Conservation (phyloP, 2,797 vertebrate species). For the Parauchenoglanis punctatus region DNA sequence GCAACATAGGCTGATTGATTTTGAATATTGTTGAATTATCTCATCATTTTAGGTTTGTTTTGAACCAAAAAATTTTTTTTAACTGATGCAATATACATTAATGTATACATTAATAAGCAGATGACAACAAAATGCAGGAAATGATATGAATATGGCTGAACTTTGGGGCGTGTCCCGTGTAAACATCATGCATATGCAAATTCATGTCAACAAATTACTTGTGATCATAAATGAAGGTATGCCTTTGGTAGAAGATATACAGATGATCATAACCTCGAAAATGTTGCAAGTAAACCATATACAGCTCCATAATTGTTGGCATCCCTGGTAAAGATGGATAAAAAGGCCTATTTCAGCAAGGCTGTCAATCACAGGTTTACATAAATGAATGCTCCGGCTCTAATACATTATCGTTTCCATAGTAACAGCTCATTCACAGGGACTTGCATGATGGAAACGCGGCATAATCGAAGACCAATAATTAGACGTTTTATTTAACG, state of each 20-base stretch:
- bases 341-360: neutral
- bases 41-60: neutral
- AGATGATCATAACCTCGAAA: neutral
- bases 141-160: neutral
- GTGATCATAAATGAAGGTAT: neutral
- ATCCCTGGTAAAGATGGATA: neutral
- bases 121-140: neutral
- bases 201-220: neutral
- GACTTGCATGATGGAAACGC: neutral
- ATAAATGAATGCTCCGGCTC: neutral
- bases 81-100: neutral
- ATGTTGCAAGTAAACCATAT: neutral
- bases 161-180: neutral
- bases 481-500: neutral
- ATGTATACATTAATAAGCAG: neutral
- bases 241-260: neutral
- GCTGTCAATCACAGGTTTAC: neutral
- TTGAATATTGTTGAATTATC: neutral
- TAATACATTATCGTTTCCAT: neutral
- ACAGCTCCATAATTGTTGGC: neutral
- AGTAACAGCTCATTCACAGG: neutral
- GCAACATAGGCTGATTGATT: neutral
- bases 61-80: neutral
- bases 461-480: neutral
- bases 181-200: neutral